These are phyloP conservation scores for Puffinus mauretanicus DNA, from an alignment of 2,113 vertebrate species.

Conservation along the genomic window DNA sequence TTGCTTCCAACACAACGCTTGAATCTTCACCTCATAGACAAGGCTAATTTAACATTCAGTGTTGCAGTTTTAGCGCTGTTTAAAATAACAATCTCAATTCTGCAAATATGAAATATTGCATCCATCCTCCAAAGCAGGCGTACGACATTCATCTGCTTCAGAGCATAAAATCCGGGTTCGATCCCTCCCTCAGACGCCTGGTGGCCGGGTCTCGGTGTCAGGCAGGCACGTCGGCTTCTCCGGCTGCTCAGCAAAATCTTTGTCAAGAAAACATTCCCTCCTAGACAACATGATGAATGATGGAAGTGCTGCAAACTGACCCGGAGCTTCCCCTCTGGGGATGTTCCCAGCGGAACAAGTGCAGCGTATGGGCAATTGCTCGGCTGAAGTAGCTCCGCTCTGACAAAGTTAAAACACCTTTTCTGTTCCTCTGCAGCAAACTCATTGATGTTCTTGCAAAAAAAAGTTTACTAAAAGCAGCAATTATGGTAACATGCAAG, in stretches of 20 bases:
- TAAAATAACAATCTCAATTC: neutral
- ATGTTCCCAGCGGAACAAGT: neutral
- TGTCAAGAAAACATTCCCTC: neutral
- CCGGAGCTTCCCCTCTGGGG: neutral
- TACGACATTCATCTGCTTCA: neutral
- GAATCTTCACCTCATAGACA: neutral
- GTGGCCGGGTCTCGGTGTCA: neutral
- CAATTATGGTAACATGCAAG: accelerated
- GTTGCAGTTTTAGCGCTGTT: neutral
- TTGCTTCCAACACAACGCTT: neutral
- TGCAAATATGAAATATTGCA: neutral
- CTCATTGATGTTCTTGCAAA: accelerated
- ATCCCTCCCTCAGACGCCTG: neutral
- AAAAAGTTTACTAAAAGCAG: neutral
- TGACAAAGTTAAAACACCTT: neutral
- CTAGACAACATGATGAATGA: neutral
- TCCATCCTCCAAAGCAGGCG: neutral
- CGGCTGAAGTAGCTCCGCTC: neutral
- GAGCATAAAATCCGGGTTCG: accelerated
- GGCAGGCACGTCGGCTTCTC: neutral
- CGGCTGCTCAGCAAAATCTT: neutral
- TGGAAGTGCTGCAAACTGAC: neutral
- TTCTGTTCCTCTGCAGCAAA: neutral
- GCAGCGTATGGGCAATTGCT: neutral
- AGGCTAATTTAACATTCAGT: neutral